Conservation (phyloP, 2,113 vertebrate genomes). For the Sminthopsis crassicaudata region DNA sequence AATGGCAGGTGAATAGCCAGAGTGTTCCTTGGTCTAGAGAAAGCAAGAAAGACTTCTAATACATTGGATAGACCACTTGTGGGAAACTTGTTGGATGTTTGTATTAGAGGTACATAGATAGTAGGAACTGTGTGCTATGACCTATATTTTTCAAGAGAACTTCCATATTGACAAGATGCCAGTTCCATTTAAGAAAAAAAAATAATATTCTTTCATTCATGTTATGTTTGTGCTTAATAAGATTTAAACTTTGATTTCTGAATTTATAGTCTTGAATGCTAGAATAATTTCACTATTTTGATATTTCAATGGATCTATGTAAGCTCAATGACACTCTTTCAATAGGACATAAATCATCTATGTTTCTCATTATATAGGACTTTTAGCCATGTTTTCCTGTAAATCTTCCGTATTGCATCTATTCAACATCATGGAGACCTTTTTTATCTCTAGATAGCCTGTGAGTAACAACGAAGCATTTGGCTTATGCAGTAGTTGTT, state of each 20-base stretch:
- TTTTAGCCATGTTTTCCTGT: too few relatives aligned
- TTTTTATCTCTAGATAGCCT: background rate
- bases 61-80: background rate
- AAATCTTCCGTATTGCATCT: too few relatives aligned
- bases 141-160: background rate
- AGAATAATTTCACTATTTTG: background rate
- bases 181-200: background rate
- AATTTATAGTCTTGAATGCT: background rate
- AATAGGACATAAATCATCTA: too few relatives aligned
- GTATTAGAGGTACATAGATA: background rate
- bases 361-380: too few relatives aligned
- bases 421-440: background rate
- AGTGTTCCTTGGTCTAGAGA: background rate
- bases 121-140: background rate
- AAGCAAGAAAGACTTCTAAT: background rate
- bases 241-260: background rate
- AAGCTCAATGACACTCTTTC: too few relatives aligned
- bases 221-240: background rate
- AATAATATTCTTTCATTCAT: background rate
- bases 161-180: background rate
- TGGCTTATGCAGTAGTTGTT: background rate
- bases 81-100: background rate
- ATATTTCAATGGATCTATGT: too few relatives aligned
- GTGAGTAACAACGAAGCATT: background rate
- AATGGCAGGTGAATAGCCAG: background rate